Evolutionary conservation across 2,888 invertebrate genomes (phyloP).

Genomic region (Cremastobaeus sp.): DNA sequence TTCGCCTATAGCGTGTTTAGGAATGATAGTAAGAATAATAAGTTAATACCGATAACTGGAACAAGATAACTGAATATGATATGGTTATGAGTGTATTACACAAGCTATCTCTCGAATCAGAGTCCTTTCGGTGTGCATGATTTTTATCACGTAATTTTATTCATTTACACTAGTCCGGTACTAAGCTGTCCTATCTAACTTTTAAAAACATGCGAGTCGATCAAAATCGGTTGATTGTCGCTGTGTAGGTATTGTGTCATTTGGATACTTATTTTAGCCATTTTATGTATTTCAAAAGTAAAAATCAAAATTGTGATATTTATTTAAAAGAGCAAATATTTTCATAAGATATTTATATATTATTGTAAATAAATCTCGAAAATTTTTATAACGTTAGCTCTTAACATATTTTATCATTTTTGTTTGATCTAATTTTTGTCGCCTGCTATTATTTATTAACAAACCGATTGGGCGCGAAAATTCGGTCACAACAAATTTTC

Average conservation of each 20-base stretch:
- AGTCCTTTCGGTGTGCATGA: slow-evolving; percentile 56
- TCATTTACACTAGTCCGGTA: slow-evolving; percentile 75
- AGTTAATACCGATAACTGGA: slow-evolving; percentile 50
- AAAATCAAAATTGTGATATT: slow-evolving; percentile 51
- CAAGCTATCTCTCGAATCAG: slow-evolving; percentile 49
- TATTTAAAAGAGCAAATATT: slow-evolving; percentile 32
- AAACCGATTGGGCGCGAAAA: slow-evolving; percentile 16
- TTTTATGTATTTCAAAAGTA: not conserved
- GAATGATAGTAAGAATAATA: slow-evolving; percentile 49
- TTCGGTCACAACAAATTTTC: slow-evolving; percentile 22
- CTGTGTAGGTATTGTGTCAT: no score
- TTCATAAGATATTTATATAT: slow-evolving; percentile 46
- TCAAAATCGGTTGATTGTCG: slow-evolving; percentile 53
- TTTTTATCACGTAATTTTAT: slow-evolving; percentile 55
- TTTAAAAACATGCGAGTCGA: slow-evolving; percentile 54
- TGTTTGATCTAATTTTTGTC: not conserved
- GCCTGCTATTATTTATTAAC: slow-evolving; percentile 48
- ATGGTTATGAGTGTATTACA: slow-evolving; percentile 50
- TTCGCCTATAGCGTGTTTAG: slow-evolving; percentile 67
- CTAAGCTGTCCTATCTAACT: slow-evolving; percentile 73
- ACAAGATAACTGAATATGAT: slow-evolving; percentile 46
- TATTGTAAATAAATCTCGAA: slow-evolving; percentile 21
- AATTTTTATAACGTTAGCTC: not conserved
- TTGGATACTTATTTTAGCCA: no score
- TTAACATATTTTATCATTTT: not conserved